Evolutionary conservation across 2,888 invertebrate genomes (phyloP), one percentile per base, ranked within the genome.

Genomic region (Xestia c-nigrum): DNA sequence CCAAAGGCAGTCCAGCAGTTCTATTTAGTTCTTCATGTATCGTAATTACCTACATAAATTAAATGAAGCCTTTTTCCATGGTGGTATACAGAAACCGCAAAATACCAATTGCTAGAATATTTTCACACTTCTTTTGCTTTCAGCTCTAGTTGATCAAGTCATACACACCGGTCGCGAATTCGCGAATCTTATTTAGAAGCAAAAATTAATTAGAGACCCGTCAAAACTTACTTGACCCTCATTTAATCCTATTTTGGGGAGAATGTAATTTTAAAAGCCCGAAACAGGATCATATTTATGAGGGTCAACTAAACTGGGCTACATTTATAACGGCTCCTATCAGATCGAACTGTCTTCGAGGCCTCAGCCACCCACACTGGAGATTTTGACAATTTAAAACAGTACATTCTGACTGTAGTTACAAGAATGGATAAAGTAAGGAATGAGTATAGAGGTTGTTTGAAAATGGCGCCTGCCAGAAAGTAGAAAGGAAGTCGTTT

Each of bases 321-420:
- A 31, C 40, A 64, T 80, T 78, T 72, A 68, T 81, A 85, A 70
- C 72, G 65, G 85, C 19, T 50, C 16, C 52, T 71, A 76, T 85
- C 69, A 68, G 71, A 69, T 85, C 61, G 43, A 64, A 74, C 80
- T 83, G 66, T 81, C 69, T 81, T 69, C 50, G 71, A 72, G 72
- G 68, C 31, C 83, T 74, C 63, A 68, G n/a, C 64, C 50, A 57
- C 84, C 84, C 67, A 84, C 84, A 61, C 64, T 31, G 14, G 10
- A 80, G 40, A 59, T 52, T 61, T 67, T 83, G 78, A 86, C 75
- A 86, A 83, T 83, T 86, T 21, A 65, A 63, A 83, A 61, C 70
- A 57, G 65, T 72, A 57, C 66, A 61, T 63, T 81, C 46, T 47
- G 83, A 52, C 43, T 43, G 40, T 31, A 31, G 31, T 31, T 1